A percentile compares a stretch with the other conserved stretches of the same genome.
Evolutionary conservation across 2,797 vertebrate species (phyloP).

Genomic region (Neopelma chrysocephalum): DNA sequence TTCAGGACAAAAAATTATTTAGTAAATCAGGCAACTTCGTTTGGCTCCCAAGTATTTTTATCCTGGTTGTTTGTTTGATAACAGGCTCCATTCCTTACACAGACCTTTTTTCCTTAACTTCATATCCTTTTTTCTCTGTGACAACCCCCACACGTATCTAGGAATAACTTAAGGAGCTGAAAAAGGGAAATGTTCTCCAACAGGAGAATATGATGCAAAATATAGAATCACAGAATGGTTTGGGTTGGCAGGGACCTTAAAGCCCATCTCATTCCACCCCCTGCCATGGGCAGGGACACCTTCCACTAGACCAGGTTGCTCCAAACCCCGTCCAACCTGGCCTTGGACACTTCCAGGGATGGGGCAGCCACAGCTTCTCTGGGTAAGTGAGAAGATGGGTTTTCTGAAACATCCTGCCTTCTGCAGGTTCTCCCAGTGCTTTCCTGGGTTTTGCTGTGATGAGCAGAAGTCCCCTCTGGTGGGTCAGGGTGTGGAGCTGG

Average conservation of each 20-base stretch:
- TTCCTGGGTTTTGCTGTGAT: background rate
- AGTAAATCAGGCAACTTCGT: background rate
- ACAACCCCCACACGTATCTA: background rate
- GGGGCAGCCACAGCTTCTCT: background rate
- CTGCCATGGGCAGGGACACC: background rate
- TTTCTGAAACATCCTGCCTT: background rate
- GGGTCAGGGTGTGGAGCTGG: fast-evolving
- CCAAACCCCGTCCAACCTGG: background rate
- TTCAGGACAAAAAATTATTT: background rate
- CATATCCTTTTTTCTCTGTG: background rate
- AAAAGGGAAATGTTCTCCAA: background rate
- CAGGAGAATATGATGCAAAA: background rate
- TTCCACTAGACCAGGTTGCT: background rate
- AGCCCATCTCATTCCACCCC: fast-evolving
- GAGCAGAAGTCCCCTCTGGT: fast-evolving
- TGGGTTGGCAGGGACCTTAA: background rate
- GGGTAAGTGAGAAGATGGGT: background rate
- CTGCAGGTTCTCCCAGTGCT: background rate
- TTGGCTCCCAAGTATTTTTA: background rate
- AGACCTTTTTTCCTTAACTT: background rate
- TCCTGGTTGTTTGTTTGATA: background rate
- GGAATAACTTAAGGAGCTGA: background rate
- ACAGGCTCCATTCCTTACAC: background rate
- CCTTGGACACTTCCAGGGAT: background rate
- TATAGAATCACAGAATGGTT: background rate